A percentile compares a stretch with the other conserved stretches of the same genome.
Conservation (phyloP, 2,797 vertebrate genomes). For the Alectoris magna region DNA sequence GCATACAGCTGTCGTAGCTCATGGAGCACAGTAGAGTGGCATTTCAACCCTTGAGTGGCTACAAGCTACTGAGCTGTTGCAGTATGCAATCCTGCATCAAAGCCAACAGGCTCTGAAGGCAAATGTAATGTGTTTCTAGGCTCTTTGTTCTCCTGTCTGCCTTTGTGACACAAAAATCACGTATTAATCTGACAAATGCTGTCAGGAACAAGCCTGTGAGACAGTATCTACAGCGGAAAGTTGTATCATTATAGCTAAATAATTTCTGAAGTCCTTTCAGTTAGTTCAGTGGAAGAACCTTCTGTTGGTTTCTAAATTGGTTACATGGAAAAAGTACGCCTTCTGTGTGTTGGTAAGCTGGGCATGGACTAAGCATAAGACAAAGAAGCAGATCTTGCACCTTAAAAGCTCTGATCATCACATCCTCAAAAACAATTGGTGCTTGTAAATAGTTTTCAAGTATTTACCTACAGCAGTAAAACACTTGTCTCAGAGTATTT, state of each 20-base stretch:
- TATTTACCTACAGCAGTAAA: not conserved
- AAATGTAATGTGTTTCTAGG: accelerated
- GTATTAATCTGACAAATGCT: not conserved
- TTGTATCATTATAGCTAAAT: not conserved
- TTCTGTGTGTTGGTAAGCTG: not conserved
- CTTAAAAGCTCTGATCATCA: not conserved
- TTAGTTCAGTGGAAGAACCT: not conserved
- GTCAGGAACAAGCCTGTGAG: not conserved
- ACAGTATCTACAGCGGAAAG: not conserved
- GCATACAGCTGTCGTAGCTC: accelerated
- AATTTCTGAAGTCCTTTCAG: not conserved
- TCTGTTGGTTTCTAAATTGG: not conserved
- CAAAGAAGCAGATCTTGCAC: not conserved
- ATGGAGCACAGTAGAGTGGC: not conserved
- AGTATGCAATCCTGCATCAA: not conserved
- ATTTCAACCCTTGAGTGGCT: not conserved
- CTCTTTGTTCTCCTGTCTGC: not conserved
- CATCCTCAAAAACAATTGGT: not conserved
- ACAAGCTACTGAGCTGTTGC: not conserved
- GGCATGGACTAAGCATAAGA: not conserved
- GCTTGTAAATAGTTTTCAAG: conserved; percentile 6
- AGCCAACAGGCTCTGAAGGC: not conserved
- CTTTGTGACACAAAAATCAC: not conserved
- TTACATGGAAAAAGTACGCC: not conserved
- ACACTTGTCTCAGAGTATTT: not conserved